Base-by-base conservation (phyloP, 1,140 invertebrate species). In the Diplogasteroides magnus region DNA sequence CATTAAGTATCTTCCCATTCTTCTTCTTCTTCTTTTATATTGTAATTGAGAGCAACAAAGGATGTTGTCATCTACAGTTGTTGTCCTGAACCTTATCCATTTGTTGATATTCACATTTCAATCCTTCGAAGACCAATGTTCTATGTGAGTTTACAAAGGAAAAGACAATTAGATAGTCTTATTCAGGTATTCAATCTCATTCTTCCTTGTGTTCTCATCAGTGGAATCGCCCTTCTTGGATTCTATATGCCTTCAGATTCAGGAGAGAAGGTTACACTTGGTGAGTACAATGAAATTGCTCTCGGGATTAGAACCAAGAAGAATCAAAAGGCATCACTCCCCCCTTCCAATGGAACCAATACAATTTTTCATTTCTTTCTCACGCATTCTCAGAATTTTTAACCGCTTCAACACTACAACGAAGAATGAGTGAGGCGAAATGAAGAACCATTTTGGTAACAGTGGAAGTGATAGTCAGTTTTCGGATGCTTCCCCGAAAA, bases 161-260 rank as follows among this genome's bases (percentile, higher is more conserved):
- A n/a, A n/a, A n/a, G n/a, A n/a, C n/a, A n/a, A 56, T 48, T 25
- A 3, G 25, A 1, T 0, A 2, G 31, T 71, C 2, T n/a, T 26
- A 26, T 65, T 60, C 73, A 75, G 74, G 74, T 94, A 13, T 93
- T 93, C 85, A 93, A 93, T 81, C 87, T 93, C 68, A 91, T 93
- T 61, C 86, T 93, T 48, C 92, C 92, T 0, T 94, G 92, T 83
- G 88, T 93, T 64, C 88, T 94, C 3, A 94, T 94, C 77, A 93
- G 92, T 77, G 88, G 85, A 84, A 79, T 88, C 89, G 92, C 91
- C 32, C 86, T 94, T 31, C 85, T 94, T 56, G 91, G 93, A 55
- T 94, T 94, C 84, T 93, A 93, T 85, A 91, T 94, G 78, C 91
- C 92, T 29, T 91, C 90, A 23, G 91, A 93, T 80, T 92, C 91